Conservation (phyloP, 2,888 invertebrate genomes). For the Mesopsocus fuscifrons region DNA sequence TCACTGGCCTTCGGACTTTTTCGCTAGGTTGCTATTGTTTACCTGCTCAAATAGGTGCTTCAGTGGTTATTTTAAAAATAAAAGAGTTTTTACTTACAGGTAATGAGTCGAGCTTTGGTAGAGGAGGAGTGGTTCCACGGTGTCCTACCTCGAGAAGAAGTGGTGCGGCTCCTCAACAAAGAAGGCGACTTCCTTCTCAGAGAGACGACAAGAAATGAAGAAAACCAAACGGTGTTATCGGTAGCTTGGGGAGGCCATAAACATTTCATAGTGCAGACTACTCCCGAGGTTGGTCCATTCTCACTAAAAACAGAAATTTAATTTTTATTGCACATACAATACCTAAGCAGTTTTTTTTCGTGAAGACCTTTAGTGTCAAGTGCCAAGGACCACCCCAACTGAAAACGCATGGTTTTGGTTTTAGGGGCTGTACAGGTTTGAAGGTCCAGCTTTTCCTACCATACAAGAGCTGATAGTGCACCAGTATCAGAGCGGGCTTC, state of each 20-base stretch:
- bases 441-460: slow-evolving; percentile 83
- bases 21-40: no score
- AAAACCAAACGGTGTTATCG: slow-evolving; percentile 80
- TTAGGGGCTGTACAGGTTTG: slow-evolving; percentile 81
- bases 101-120: slow-evolving; percentile 37
- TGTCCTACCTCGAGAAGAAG: slow-evolving; percentile 87
- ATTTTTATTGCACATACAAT: no score
- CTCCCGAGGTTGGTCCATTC: slow-evolving; percentile 69
- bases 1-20: no score
- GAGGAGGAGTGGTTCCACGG: slow-evolving; percentile 98
- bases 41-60: no score
- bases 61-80: no score
- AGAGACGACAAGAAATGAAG: slow-evolving; percentile 80
- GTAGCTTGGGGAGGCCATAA: slow-evolving; percentile 93
- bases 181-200: slow-evolving; percentile 91
- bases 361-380: no score
- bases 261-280: slow-evolving; percentile 93
- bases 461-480: slow-evolving; percentile 81
- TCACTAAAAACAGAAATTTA: no score
- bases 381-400: no score
- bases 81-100: no score
- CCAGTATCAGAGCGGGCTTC: slow-evolving; percentile 67
- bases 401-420: no score
- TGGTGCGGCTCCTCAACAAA: slow-evolving; percentile 70
- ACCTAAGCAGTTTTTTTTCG: no score